phyloP scores from a whole-genome alignment of 1,140 invertebrate species.

The Meloidogyne chitwoodi region DNA sequence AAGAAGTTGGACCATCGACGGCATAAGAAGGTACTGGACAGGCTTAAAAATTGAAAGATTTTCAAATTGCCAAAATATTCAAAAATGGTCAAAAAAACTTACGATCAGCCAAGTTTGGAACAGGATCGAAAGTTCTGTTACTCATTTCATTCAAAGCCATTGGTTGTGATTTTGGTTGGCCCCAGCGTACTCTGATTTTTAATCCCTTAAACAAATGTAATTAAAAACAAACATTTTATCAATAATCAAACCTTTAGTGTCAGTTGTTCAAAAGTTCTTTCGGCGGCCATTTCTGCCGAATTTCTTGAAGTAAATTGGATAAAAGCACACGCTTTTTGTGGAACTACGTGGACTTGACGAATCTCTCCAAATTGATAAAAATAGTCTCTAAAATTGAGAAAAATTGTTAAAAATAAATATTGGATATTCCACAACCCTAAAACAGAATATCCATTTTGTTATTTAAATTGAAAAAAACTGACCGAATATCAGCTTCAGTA shows the following conservation, averaged over 20 bases:
- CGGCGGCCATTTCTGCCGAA: conserved; percentile 85
- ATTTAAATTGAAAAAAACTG: conserved; percentile 20
- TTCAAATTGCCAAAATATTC: not conserved
- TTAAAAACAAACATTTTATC: not conserved
- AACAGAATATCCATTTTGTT: not conserved
- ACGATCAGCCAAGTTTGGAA: conserved; percentile 52
- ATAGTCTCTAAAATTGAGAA: conserved; percentile 67
- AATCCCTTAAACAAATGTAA: conserved; percentile 69
- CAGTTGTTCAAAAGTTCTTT: conserved; percentile 91
- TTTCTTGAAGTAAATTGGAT: conserved; percentile 86
- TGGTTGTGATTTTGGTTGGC: conserved; percentile 61
- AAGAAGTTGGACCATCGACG: not conserved
- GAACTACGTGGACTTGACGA: conserved; percentile 81
- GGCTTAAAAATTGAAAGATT: conserved; percentile 29
- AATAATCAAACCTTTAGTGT: conserved; percentile 63
- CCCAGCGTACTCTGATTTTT: conserved; percentile 92
- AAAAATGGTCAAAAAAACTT: conserved; percentile 16
- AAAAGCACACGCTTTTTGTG: conserved; percentile 92
- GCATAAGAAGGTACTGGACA: conserved; percentile 35
- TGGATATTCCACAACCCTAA: not conserved
- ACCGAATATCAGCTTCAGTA: conserved; percentile 81
- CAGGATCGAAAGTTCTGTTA: conserved; percentile 39
- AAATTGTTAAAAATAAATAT: not conserved
- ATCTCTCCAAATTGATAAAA: conserved; percentile 99
- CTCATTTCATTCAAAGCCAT: conserved; percentile 21